Evolutionary conservation across 2,888 invertebrate species (phyloP).

Genomic region (Agrenia bidenticulata): DNA sequence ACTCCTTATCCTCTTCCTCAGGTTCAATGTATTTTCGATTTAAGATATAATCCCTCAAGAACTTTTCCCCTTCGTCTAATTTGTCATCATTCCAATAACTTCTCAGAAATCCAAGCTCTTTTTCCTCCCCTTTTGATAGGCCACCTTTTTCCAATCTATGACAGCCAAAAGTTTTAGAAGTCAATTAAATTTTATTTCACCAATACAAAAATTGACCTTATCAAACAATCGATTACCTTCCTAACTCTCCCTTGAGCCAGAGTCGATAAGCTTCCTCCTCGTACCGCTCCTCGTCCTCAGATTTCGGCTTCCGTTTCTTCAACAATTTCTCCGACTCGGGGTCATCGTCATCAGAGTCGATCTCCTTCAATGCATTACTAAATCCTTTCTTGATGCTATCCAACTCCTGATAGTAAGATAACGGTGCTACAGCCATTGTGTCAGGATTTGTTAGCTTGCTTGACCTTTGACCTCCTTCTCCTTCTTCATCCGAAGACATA

Average conservation of each 20-base stretch:
- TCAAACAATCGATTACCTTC: conserved; percentile 52
- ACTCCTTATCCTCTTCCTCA: conserved; percentile 60
- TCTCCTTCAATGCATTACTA: conserved; percentile 59
- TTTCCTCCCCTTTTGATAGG: conserved; percentile 58
- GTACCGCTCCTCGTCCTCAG: conserved; percentile 60
- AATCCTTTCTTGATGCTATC: conserved; percentile 67
- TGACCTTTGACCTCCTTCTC: conserved; percentile 33
- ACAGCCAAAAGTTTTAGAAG: too few species aligned
- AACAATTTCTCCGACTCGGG: conserved; percentile 60
- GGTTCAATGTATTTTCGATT: conserved; percentile 68
- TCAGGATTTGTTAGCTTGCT: conserved; percentile 27
- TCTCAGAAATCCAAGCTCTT: conserved; percentile 71
- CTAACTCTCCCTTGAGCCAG: conserved; percentile 76
- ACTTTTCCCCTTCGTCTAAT: conserved; percentile 80
- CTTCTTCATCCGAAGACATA: conserved; percentile 38
- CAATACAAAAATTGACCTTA: neutral
- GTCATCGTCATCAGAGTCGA: conserved; percentile 60
- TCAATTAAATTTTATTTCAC: too few species aligned
- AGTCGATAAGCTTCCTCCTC: conserved; percentile 68
- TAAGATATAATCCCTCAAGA: conserved; percentile 86
- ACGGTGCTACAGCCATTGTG: conserved; percentile 44
- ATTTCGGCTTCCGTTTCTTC: conserved; percentile 60
- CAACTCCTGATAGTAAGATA: conserved; percentile 69
- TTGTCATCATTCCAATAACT: conserved; percentile 82
- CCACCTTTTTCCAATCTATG: conserved; percentile 19